A percentile compares a stretch with the other conserved stretches of the same genome.
Conservation (phyloP, 2,797 vertebrate species). For the Eleutherodactylus coqui region DNA sequence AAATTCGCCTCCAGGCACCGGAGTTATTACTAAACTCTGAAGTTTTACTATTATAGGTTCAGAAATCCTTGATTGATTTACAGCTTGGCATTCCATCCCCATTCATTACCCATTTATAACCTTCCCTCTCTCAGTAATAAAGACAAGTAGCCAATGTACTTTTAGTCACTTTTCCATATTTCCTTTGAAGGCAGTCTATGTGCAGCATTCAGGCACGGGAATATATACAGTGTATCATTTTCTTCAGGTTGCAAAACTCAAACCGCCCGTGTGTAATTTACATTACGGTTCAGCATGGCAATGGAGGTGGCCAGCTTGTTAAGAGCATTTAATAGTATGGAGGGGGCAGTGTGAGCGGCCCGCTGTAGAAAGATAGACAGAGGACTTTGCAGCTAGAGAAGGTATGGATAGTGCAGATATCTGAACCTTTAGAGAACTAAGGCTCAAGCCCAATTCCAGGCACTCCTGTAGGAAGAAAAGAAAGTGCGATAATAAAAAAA, state of each 20-base stretch:
- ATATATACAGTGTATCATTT: not conserved
- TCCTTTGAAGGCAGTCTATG: not conserved
- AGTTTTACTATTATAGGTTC: slow-evolving; percentile 58
- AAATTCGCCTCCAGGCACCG: slow-evolving; percentile 46
- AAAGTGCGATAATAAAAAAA: no score
- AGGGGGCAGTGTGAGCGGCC: no score
- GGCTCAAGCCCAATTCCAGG: no score
- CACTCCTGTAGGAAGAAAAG: no score
- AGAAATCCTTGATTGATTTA: slow-evolving; percentile 57
- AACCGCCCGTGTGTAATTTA: not conserved
- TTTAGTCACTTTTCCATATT: slow-evolving; percentile 33
- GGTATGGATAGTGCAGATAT: no score
- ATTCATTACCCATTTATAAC: slow-evolving; percentile 59
- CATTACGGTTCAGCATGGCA: not conserved
- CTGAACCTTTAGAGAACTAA: no score
- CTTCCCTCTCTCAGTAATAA: slow-evolving; percentile 45
- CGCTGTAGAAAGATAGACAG: no score
- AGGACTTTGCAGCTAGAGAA: no score
- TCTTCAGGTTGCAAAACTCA: not conserved
- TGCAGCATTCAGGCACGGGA: not conserved
- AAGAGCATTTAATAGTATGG: no score
- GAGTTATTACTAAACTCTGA: slow-evolving; percentile 55
- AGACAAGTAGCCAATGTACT: slow-evolving; percentile 51
- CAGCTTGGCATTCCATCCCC: slow-evolving; percentile 40
- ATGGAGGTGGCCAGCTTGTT: no score